Evolutionary conservation across 2,113 vertebrate genomes (phyloP), one percentile per base, ranked within the genome.

Genomic region (Myxocyprinus asiaticus): DNA sequence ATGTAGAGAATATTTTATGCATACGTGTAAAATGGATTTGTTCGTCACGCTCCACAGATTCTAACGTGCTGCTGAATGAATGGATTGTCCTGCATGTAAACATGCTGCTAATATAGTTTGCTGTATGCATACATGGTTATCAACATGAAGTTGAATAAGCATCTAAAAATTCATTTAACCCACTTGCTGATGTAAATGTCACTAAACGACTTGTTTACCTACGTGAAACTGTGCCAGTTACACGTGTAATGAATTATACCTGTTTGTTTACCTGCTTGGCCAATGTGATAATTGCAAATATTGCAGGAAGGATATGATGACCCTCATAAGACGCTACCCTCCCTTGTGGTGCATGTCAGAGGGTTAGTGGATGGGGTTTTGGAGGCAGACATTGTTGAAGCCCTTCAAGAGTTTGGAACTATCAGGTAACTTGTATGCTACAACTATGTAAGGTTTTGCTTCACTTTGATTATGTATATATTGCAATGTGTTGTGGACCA

Each of bases 351-450:
- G 6, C 96, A 98, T 81, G 96, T 98, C 87, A 88, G 96, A 72
- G 96, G 96, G 55, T 88, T 98, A 84, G 95, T 96, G 17, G 96
- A 98, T 0, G 95, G 95, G 0, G 94, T 97, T 4, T 93, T 97
- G 87, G 96, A 98, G 85, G 93, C 96, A 0, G 96, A 98, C 56
- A 92, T 98, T 12, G 95, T 96, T 84, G 96, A 97, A 83, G 94
- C 96, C 9, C 90, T 98, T 78, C 96, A 98, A 86, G 96, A 98
- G 84, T 98, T 96, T 82, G 96, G 96, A 0, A 92, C 94, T n/a
- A 95, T 98, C 87, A 96, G 96, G 96, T 97, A 92, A 83, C 9
- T 4, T 44, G 12, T 0, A 1, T 51, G 12, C 2, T 53, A 2
- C 8, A 9, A 42, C 22, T 14, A 0, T 0, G 1, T 42, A 15